phyloP scores from a whole-genome alignment of 2,888 invertebrate genomes.

The Pardosa pseudoannulata region DNA sequence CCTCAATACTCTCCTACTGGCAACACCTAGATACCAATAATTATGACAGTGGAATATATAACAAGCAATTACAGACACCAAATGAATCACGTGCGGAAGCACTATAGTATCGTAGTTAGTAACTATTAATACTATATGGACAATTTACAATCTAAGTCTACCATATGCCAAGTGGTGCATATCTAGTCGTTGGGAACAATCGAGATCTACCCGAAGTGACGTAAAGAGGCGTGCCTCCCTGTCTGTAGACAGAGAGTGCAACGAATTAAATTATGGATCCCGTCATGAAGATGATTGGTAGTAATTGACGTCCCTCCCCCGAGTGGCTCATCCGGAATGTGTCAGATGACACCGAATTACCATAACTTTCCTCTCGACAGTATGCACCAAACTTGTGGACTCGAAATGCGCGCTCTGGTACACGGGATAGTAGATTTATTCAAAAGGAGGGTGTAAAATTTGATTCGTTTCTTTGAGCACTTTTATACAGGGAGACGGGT shows the following conservation, averaged over 20 bases:
- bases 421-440: background rate
- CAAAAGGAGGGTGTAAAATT: background rate
- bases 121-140: background rate
- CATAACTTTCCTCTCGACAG: constrained; percentile 40
- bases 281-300: constrained; percentile 62
- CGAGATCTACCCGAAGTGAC: background rate
- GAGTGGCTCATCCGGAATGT: constrained; percentile 5
- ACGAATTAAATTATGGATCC: constrained; percentile 64
- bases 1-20: no score
- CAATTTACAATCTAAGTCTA: background rate
- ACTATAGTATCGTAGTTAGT: background rate
- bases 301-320: constrained; percentile 60
- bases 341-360: constrained; percentile 65
- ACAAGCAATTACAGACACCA: background rate
- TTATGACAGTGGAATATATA: no score
- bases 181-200: background rate
- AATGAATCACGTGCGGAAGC: background rate
- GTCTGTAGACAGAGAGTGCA: constrained; percentile 22
- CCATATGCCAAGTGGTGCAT: background rate
- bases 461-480: background rate
- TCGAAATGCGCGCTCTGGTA: background rate
- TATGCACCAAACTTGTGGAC: background rate
- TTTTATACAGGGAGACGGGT: background rate
- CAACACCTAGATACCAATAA: no score
- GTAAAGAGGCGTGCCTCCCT: background rate